Evolutionary conservation across 2,797 vertebrate genomes (phyloP).

Genomic region (Mico argentatus): DNA sequence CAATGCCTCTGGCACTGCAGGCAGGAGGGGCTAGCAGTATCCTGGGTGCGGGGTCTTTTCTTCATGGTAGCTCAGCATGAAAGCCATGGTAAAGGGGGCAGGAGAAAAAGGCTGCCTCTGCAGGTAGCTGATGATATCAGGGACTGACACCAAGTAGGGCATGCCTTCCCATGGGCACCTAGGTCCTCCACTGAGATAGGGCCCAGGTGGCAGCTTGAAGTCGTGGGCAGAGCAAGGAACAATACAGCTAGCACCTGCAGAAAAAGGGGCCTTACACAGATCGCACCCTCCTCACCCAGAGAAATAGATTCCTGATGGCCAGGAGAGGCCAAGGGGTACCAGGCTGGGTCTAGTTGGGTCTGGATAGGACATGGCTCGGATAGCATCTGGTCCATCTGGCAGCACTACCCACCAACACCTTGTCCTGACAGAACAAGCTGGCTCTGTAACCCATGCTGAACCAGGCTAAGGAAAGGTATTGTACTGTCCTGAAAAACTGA

Average conservation of each 20-base stretch:
- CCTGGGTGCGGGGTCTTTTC: background rate
- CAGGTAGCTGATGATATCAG: background rate
- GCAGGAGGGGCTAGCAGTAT: background rate
- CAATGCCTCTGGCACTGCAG: background rate
- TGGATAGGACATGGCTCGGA: background rate
- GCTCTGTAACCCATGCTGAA: background rate
- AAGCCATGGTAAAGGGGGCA: background rate
- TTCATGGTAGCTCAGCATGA: background rate
- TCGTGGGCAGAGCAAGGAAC: background rate
- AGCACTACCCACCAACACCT: background rate
- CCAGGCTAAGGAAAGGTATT: background rate
- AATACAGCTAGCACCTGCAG: background rate
- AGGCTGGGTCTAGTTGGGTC: background rate
- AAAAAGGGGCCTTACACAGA: background rate
- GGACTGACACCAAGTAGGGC: background rate
- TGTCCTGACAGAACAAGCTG: background rate
- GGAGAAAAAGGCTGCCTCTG: background rate
- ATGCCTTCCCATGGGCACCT: background rate
- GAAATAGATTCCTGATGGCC: background rate
- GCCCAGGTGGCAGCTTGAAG: background rate
- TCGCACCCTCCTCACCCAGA: background rate
- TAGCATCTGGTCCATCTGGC: background rate
- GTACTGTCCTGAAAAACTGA: background rate
- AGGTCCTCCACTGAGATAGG: background rate
- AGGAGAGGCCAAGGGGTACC: background rate